Conservation (phyloP, 1,140 invertebrate genomes). For the Mya arenaria region DNA sequence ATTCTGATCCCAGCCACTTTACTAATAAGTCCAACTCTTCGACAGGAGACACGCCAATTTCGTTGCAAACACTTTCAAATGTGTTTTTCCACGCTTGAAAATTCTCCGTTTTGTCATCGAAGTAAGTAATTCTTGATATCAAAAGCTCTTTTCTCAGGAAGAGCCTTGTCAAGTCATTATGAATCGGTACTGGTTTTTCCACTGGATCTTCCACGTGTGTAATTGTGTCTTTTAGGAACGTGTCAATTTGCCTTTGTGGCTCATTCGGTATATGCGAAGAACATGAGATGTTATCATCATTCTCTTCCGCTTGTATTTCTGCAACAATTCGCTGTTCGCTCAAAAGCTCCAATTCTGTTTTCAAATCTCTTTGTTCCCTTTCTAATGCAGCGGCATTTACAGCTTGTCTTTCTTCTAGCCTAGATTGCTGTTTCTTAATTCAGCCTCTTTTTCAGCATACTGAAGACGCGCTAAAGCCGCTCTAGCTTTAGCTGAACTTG, state of each 20-base stretch:
- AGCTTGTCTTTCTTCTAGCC: background rate
- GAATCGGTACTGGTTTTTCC: too few relatives aligned
- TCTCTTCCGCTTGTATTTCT: background rate
- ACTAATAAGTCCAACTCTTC: constrained; percentile 19
- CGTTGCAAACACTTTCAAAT: background rate
- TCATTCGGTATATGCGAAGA: too few relatives aligned
- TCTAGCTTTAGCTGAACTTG: background rate
- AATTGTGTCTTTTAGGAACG: too few relatives aligned
- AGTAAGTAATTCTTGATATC: background rate
- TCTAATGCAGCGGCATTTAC: too few relatives aligned
- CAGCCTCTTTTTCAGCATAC: background rate
- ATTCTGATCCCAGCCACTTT: constrained; percentile 40
- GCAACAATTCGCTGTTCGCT: background rate
- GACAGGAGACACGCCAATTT: background rate
- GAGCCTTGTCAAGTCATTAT: background rate
- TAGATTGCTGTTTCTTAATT: background rate
- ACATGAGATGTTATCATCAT: background rate
- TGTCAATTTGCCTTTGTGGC: too few relatives aligned
- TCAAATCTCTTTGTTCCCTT: background rate
- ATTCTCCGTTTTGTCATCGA: background rate
- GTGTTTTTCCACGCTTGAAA: background rate
- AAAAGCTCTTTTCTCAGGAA: background rate
- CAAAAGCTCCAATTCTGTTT: background rate
- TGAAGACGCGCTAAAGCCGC: background rate
- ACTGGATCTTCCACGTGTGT: too few relatives aligned